A percentile compares a stretch with the other conserved stretches of the same genome.
phyloP scores from a whole-genome alignment of 2,888 invertebrate genomes.

The Pseudococcus jackbeardsleyi region DNA sequence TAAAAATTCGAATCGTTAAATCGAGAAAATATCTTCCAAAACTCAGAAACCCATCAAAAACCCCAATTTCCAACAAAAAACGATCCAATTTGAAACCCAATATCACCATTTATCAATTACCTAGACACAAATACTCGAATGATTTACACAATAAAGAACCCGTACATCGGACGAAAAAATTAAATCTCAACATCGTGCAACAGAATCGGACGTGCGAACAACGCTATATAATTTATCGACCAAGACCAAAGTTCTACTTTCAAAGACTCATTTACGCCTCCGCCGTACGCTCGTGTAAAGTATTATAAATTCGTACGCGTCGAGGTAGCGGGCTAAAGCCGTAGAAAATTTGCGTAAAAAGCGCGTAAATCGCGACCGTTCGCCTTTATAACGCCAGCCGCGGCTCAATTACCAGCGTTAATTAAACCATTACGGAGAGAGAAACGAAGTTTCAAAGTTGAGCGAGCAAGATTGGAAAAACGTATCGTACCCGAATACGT shows the following conservation, averaged over 20 bases:
- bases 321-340: not conserved
- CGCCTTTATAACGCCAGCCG: not conserved
- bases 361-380: constrained; percentile 21
- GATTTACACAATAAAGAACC: too few species aligned
- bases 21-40: too few species aligned
- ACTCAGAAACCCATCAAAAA: too few species aligned
- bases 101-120: too few species aligned
- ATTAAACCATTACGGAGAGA: not conserved
- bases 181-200: too few species aligned
- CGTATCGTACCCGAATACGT: not conserved
- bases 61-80: too few species aligned
- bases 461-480: not conserved
- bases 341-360: constrained; percentile 24
- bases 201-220: not conserved
- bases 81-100: too few species aligned
- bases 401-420: constrained; percentile 25
- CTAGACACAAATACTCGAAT: too few species aligned
- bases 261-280: not conserved
- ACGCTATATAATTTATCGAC: not conserved
- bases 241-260: not conserved
- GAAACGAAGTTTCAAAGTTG: constrained; percentile 7
- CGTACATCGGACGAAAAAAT: not conserved
- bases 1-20: too few species aligned
- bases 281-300: not conserved
- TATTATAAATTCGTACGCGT: not conserved